phyloP scores from a whole-genome alignment of 2,113 vertebrate species.

The Desmodus rotundus region DNA sequence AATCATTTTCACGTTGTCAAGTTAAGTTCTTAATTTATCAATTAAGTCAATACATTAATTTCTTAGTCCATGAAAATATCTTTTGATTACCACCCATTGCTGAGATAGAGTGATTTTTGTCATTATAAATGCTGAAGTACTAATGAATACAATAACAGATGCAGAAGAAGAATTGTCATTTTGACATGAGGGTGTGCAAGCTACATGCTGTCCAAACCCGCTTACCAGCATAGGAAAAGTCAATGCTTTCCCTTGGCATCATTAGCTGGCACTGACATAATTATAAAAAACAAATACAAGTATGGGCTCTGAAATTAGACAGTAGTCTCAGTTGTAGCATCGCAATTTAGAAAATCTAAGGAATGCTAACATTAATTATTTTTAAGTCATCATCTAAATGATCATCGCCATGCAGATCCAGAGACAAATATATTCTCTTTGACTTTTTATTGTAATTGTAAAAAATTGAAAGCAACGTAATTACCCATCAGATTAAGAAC shows the following conservation, averaged over 20 bases:
- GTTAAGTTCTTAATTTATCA: slow-evolving; percentile 58
- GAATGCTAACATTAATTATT: neutral
- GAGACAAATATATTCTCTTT: neutral
- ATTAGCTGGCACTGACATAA: neutral
- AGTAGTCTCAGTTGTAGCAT: neutral
- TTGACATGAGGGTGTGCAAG: neutral
- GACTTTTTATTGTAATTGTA: neutral
- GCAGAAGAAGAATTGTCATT: slow-evolving; percentile 42
- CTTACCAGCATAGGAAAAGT: slow-evolving; percentile 37
- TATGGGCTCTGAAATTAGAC: slow-evolving; percentile 28
- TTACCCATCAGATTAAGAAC: neutral
- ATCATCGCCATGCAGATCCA: neutral
- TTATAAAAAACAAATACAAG: slow-evolving; percentile 55
- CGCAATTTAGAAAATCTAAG: slow-evolving; percentile 40
- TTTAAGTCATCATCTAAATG: neutral
- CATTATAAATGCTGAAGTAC: slow-evolving; percentile 20
- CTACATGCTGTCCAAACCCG: slow-evolving; percentile 27
- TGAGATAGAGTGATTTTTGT: slow-evolving; percentile 27
- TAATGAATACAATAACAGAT: slow-evolving; percentile 13
- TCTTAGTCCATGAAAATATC: slow-evolving; percentile 22
- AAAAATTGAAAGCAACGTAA: neutral
- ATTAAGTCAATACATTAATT: slow-evolving; percentile 59
- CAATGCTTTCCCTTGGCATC: slow-evolving; percentile 36
- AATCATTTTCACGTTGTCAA: slow-evolving; percentile 58
- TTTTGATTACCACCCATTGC: neutral